A percentile compares a stretch with the other conserved stretches of the same genome.
These are phyloP conservation scores for Ochotona curzoniae DNA, from an alignment of 2,113 vertebrate species.

Conservation along the genomic window DNA sequence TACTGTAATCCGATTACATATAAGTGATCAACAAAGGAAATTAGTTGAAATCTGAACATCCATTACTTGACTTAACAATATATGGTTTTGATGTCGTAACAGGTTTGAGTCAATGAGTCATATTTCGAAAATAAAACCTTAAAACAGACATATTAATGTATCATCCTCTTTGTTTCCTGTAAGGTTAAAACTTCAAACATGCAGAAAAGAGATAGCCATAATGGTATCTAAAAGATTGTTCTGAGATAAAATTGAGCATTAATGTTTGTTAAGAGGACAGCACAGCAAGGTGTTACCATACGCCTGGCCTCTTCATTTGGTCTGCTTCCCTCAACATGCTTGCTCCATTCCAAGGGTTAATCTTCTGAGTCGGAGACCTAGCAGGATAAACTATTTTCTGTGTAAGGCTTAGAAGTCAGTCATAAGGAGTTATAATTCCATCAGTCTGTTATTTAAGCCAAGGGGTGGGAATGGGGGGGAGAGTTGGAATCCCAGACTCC, in stretches of 20 bases:
- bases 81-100: not conserved
- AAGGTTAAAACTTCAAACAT: not conserved
- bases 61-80: not conserved
- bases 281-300: not conserved
- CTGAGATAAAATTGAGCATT: not conserved
- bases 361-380: not conserved
- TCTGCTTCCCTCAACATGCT: not conserved
- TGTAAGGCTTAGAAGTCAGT: not conserved
- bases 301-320: not conserved
- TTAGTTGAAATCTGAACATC: not conserved
- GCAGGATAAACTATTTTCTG: not conserved
- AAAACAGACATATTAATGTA: slow-evolving; percentile 2
- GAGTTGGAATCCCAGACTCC: too few relatives aligned
- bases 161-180: not conserved
- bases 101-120: not conserved
- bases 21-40: not conserved
- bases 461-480: too few relatives aligned
- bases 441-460: too few relatives aligned
- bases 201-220: not conserved
- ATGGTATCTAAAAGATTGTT: not conserved
- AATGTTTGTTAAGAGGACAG: not conserved
- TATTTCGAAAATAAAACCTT: not conserved
- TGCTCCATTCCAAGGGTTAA: not conserved
- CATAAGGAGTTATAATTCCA: too few relatives aligned
- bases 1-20: not conserved